Percentiles rank a stretch among this genome's conserved stretches.
phyloP scores from a whole-genome alignment of 2,888 invertebrate genomes.

The Sphaerophoria taeniata region DNA sequence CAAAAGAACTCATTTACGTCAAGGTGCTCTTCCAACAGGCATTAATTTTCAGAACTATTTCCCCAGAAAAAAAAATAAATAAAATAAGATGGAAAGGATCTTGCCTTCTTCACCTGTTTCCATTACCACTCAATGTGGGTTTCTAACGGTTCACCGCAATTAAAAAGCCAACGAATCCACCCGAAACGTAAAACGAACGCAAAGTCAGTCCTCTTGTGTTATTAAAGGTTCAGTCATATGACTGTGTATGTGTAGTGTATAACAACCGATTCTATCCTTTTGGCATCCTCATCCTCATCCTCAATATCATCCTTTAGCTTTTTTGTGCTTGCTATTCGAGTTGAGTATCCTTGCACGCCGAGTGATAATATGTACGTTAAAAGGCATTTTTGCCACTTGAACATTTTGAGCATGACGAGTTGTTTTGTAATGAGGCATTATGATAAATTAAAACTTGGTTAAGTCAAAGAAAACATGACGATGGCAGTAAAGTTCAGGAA shows the following conservation, averaged over 20 bases:
- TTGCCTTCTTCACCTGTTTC: constrained; percentile 2
- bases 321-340: not conserved
- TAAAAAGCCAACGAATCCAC: constrained; percentile 45
- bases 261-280: not conserved
- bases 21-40: constrained; percentile 69
- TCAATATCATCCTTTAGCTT: not conserved
- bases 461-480: not conserved
- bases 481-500: too few species aligned
- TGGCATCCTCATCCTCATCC: not conserved
- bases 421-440: constrained; percentile 19
- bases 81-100: constrained; percentile 28
- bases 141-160: constrained; percentile 50
- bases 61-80: constrained; percentile 36
- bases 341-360: not conserved
- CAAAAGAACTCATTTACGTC: constrained; percentile 74
- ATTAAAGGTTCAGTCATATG: constrained; percentile 31
- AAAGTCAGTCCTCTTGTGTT: constrained; percentile 35
- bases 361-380: constrained; percentile 20
- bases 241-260: constrained; percentile 9
- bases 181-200: constrained; percentile 18
- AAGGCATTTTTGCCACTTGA: constrained; percentile 33
- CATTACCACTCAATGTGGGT: constrained; percentile 55
- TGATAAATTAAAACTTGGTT: constrained; percentile 36
- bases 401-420: constrained; percentile 33
- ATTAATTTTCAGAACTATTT: constrained; percentile 72